Evolutionary conservation across 1,140 invertebrate genomes (phyloP), one percentile per base, ranked within the genome.

Genomic region (Chrysoperla carnea): DNA sequence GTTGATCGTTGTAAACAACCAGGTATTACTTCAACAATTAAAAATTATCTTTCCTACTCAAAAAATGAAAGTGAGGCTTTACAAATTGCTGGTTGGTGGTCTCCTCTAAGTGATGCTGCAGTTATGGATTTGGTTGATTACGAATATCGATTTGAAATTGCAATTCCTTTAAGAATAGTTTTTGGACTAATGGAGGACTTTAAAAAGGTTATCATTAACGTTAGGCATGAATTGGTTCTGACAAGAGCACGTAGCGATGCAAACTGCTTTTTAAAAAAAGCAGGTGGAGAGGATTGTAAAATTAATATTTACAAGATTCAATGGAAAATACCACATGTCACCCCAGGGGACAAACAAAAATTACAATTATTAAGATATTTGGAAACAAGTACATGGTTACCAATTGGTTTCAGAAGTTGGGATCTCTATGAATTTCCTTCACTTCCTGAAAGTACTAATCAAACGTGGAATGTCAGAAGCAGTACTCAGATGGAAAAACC

Each of bases 371-470:
- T 41, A 39, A 37, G 44, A 43, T 41, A 45, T 23, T 42, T 44
- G 12, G 43, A 45, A 35, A 49, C 42, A 40, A 47, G 49, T 40
- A 13, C 29, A 44, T 13, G 43, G 1, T 43, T 53, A 28, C 8
- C 36, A 8, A 50, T 59, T 1, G 46, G 52, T 39, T 58, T 54
- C 39, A 49, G 53, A 33, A 37, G 45, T 0, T 59, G 57, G 56
- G 51, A 59, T 42, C 37, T 56, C 8, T 52, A 55, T 41, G 49
- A 55, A 33, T 55, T 54, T 52, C 52, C 52, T 31, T 8, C 42
- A 7, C 37, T 60, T 6, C 51, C 52, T 12, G 13, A 35, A n/a
- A 46, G 48, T 4, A 42, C 43, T 7, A 46, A 46, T 14, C 44
- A 48, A 39, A 17, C 46, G 6, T 56, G 54, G 54, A 43, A 47